phyloP scores from a whole-genome alignment of 2,888 invertebrate genomes.

The Gnatocerus cornutus region DNA sequence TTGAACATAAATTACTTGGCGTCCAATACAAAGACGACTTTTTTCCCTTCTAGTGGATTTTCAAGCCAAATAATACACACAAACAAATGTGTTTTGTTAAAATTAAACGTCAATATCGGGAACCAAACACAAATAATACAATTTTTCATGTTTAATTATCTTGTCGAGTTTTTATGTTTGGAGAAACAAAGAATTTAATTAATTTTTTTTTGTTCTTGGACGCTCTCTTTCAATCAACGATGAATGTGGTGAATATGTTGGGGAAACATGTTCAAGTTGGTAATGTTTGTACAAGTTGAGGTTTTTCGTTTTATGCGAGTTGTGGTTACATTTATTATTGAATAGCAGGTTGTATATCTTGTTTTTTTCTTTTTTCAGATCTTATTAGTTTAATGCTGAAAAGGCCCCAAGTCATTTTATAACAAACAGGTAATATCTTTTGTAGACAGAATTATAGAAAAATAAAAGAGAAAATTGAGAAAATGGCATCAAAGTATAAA shows the following conservation, averaged over 20 bases:
- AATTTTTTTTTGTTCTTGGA: conserved; percentile 28
- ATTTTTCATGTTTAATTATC: conserved; percentile 38
- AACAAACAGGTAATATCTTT: too few species aligned
- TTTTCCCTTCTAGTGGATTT: background rate
- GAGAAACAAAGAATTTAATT: conserved; percentile 34
- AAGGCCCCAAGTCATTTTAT: too few species aligned
- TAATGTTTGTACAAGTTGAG: too few species aligned
- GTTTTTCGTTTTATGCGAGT: too few species aligned
- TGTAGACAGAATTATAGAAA: too few species aligned
- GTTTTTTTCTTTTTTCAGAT: too few species aligned
- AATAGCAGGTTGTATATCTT: too few species aligned
- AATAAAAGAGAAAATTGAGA: too few species aligned
- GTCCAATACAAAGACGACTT: conserved; percentile 2
- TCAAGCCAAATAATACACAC: conserved; percentile 2
- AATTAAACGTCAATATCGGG: conserved; percentile 26
- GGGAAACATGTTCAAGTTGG: too few species aligned
- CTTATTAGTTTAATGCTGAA: too few species aligned
- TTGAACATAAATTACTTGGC: conserved; percentile 38
- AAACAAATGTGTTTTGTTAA: conserved; percentile 8
- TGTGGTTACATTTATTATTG: too few species aligned
- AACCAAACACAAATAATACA: conserved; percentile 18
- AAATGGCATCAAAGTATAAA: too few species aligned
- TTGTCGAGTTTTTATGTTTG: conserved; percentile 24
- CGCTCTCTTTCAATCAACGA: background rate
- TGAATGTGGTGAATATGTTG: background rate